phyloP scores from a whole-genome alignment of 2,797 vertebrate genomes.

The Pseudocheirus occidentalis region DNA sequence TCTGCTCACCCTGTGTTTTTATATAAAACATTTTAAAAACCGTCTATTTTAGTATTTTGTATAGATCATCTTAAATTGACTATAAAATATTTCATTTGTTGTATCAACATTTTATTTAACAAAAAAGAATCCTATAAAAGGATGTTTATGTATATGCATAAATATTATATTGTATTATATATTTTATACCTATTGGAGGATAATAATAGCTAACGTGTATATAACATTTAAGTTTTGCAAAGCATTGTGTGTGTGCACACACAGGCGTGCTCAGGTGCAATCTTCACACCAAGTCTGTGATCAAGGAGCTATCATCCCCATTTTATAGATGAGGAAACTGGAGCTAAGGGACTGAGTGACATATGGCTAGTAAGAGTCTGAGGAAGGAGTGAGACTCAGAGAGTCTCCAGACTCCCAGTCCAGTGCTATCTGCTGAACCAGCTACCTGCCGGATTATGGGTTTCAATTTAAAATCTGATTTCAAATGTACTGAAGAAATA shows the following conservation, averaged over 20 bases:
- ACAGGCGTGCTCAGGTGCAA: too few relatives aligned
- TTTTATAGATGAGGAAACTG: too few relatives aligned
- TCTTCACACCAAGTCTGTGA: too few relatives aligned
- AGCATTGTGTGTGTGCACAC: background rate
- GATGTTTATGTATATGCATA: background rate
- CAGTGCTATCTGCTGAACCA: background rate
- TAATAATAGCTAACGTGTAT: background rate
- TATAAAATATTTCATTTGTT: background rate
- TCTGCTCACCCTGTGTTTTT: background rate
- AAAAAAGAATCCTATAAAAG: background rate
- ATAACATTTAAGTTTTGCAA: background rate
- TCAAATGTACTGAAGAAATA: background rate
- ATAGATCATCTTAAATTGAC: background rate
- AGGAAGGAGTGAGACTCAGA: background rate
- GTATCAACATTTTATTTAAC: background rate
- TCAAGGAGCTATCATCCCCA: background rate
- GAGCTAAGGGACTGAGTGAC: background rate
- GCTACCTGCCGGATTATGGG: background rate
- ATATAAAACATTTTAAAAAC: background rate
- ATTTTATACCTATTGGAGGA: background rate
- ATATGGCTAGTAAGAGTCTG: background rate
- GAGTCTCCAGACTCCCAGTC: background rate
- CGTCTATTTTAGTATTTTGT: background rate
- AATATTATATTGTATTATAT: background rate
- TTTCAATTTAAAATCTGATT: background rate